Base-by-base conservation (phyloP, 2,113 vertebrate species). In the Hylia prasina region DNA sequence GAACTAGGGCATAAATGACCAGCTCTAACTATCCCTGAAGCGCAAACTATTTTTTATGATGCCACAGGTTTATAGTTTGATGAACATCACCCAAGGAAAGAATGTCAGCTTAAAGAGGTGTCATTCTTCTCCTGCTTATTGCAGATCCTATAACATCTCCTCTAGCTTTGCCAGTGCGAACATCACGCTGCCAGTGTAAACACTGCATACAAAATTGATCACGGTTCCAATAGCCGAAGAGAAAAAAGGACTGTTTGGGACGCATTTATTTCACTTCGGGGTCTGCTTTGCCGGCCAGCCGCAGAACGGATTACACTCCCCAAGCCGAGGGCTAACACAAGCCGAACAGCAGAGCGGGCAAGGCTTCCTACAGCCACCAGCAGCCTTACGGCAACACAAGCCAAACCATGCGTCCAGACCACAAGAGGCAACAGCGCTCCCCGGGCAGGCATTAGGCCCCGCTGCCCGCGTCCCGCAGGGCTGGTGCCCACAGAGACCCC, bases 221-320 rank as follows among this genome's bases (percentile, higher is more conserved):
- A 2, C 0, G 5, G 27, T 10, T 89, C 45, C 66, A 89, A 21
- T 35, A 68, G 11, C 22, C 14, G 4, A 40, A 45, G 4, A 63
- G 22, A n/a, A 78, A 45, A 37, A 25, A 27, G 0, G 0, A 18
- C 5, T 56, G 1, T 4, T 68, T 13, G 50, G 44, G 60, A 47
- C 5, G 22, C 8, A 7, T 21, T 87, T 24, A 28, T n/a, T 17
- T 30, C 6, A 28, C 18, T 60, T 13, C 11, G 11, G 27, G n/a
- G 12, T 44, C 17, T 30, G 63, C 56, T 91, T 18, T 15, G 39
- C 40, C 45, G 54, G 13, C 18, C 28, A 11, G 54, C 15, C 7
- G 0, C 78, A 35, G 51, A 21, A 33, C 2, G 3, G 2, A 51
- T 4, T 2, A 21, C 2, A 11, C 6, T 5, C 4, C 25, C 5